Evolutionary conservation across 2,888 invertebrate species (phyloP).

Genomic region (Celastrina argiolus): DNA sequence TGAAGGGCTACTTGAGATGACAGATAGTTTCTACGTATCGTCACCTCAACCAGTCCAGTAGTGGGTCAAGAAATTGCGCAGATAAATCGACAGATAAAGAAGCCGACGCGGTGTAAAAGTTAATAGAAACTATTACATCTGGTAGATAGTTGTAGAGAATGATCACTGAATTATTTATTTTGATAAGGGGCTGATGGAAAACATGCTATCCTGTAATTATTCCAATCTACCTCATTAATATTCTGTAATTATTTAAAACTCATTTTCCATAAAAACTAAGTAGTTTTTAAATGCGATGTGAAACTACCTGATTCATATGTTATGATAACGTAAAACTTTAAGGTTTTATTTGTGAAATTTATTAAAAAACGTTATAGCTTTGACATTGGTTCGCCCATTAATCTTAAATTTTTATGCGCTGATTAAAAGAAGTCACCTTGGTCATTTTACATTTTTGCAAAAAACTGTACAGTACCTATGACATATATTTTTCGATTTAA

Average conservation of each 20-base stretch:
- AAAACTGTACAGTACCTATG: no score
- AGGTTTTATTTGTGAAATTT: background rate
- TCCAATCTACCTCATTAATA: background rate
- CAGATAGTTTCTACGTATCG: conserved; percentile 37
- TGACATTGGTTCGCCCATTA: background rate
- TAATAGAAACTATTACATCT: conserved; percentile 61
- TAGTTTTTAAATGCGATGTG: no score
- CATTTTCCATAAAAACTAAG: no score
- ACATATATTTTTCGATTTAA: background rate
- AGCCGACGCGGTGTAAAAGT: conserved; percentile 58
- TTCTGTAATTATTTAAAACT: background rate
- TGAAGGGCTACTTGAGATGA: conserved; percentile 19
- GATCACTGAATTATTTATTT: conserved; percentile 53
- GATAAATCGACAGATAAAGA: conserved; percentile 73
- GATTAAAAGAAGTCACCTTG: background rate
- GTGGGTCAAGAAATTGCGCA: conserved; percentile 60
- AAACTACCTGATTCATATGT: no score
- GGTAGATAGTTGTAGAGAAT: conserved; percentile 44
- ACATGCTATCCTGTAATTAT: conserved; percentile 26
- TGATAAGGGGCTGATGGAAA: conserved; percentile 36
- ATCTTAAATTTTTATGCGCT: background rate
- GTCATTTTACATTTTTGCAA: background rate
- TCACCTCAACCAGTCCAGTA: conserved; percentile 60
- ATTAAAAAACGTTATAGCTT: background rate
- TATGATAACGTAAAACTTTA: no score